A percentile compares a stretch with the other conserved stretches of the same genome.
phyloP scores from a whole-genome alignment of 2,113 vertebrate genomes.

The Echinops telfairi region DNA sequence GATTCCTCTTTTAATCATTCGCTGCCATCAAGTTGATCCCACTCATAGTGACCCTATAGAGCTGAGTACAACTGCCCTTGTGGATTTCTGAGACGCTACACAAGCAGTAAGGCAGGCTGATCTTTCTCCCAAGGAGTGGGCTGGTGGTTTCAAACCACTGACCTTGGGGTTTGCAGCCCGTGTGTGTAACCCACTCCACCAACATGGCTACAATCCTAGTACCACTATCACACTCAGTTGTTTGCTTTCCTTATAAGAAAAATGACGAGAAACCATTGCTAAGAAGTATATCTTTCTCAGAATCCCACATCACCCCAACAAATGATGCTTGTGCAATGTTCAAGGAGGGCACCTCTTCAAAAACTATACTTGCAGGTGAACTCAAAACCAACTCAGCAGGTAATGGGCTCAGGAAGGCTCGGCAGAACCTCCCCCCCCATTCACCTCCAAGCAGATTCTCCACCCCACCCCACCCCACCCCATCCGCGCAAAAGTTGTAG shows the following conservation, averaged over 20 bases:
- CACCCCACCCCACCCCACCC: neutral
- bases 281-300: neutral
- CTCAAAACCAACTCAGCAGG: neutral
- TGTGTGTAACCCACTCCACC: neutral
- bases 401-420: too few species aligned
- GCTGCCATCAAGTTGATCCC: too few species aligned
- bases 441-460: neutral
- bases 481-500: neutral
- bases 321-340: neutral
- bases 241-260: neutral
- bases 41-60: too few species aligned
- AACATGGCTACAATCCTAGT: neutral
- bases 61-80: too few species aligned
- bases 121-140: too few species aligned
- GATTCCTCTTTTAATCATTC: too few species aligned
- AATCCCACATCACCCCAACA: neutral
- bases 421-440: neutral
- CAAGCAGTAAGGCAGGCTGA: too few species aligned
- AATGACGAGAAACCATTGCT: neutral
- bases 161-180: too few species aligned
- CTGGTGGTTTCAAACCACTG: too few species aligned
- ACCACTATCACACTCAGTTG: too few species aligned
- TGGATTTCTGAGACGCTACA: too few species aligned
- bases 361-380: neutral
- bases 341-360: neutral